Base-by-base conservation (phyloP, 2,113 vertebrate species). In the Odontophorus gujanensis region DNA sequence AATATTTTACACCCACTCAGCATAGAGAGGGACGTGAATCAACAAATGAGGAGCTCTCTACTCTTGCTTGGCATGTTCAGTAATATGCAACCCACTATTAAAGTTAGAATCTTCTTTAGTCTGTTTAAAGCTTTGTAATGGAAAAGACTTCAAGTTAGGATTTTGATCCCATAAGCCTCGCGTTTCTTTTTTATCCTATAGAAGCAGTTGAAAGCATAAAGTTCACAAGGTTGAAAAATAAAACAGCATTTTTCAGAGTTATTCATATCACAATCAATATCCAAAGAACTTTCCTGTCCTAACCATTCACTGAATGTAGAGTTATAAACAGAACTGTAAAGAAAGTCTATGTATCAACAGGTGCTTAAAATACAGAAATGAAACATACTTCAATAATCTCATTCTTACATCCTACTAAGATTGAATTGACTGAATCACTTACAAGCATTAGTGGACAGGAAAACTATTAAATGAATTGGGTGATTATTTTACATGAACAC, bases 341-440 rank as follows among this genome's bases (percentile, higher is more conserved):
- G 4, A 71, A 11, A 61, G 72, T 0, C 0, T 51, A 24, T 66
- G 6, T 17, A 90, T 30, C 30, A 59, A 50, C 0, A 3, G 2
- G 1, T 65, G 51, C 53, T 61, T 61, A 11, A 69, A n/a, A 59
- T 83, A 47, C 1, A 20, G 4, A 79, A 57, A 6, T 28, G 68
- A 72, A 88, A 79, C 26, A 9, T 24, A 59, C 9, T 48, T 50
- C 7, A 74, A 12, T 75, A 1, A 40, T 50, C 69, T 81, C 4
- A 25, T 50, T 67, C 71, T 50, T 42, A 75, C 67, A 45, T 50
- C 3, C 13, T 38, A 22, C 32, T 48, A 57, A 62, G 21, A 45
- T 4, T 45, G 13, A 69, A 81, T n/a, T 59, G 10, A 30, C 28
- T 53, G 28, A 30, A 51, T 4, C 14, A 78, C 5, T 7, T 22